Base-by-base conservation (phyloP, 2,113 vertebrate species). In the Bubalus kerabau region DNA sequence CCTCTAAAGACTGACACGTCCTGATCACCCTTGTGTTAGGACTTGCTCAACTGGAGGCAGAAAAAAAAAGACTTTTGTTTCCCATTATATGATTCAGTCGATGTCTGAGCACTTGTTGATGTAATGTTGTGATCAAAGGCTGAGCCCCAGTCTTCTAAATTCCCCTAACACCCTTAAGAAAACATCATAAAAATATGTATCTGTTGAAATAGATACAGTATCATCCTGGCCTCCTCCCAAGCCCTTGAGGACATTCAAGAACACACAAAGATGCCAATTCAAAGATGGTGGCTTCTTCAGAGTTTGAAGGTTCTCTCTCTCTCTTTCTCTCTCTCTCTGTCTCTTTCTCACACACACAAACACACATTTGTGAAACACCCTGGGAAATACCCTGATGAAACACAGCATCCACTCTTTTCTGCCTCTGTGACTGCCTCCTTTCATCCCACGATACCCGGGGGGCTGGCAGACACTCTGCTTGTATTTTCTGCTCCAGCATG, bases 81-180 rank as follows among this genome's bases (percentile, higher is more conserved):
- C 67, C 94, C 95, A 95, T 50, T 94, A 76, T 85, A 96, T 97
- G 81, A 97, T 92, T 90, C 92, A 97, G 82, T 94, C 28, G 3
- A 56, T 88, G 28, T 67, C 30, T 95, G 86, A 92, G 62, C 26
- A 40, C 81, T 92, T 95, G 90, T 91, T 97, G 95, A 85, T 91
- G 87, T 5, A 13, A 97, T 91, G 59, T 85, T 59, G 52, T 95
- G 90, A 97, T 97, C 94, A 97, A 97, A 97, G 81, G 32, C 84
- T 87, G 36, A 94, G 81, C 23, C 54, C 17, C 36, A 54, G 50
- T 85, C 60, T 90, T 40, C 87, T 94, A 76, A 97, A 95, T 92
- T 97, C 67, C 48, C 52, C 59, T 95, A 81, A 94, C 23, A 52
- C 54, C 30, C 30, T 92, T 84, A 88, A 28, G 59, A 91, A 97